Base-by-base conservation (phyloP, 2,113 vertebrate species). In the Lamprologus tigripictilis region DNA sequence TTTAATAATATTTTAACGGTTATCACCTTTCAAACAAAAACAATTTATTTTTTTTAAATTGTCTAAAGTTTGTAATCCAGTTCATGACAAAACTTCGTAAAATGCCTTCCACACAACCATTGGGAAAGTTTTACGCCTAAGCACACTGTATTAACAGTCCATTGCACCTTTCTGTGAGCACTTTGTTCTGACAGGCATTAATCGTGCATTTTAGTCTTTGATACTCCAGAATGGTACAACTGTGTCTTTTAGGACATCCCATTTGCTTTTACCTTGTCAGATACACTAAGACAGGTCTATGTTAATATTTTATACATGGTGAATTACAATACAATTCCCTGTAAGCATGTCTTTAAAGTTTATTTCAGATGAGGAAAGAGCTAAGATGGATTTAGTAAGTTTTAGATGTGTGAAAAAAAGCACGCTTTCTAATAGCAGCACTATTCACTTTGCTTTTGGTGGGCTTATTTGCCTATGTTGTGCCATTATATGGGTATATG, bases 161-260 rank as follows among this genome's bases (percentile, higher is more conserved):
- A n/a, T 55, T 54, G 28, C 35, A 89, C 58, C 89, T 82, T 82
- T 88, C 21, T 71, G 17, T 76, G 42, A 54, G 58, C 14, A 63
- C 68, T 84, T 58, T 68, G 71, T 63, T 86, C 82, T 35, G 45
- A 68, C 26, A 55, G 61, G 80, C 79, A 89, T 88, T 89, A 91
- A 89, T 89, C 89, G 89, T 88, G 10, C 82, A 84, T 92, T 68
- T 68, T 28, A 58, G 13, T 86, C 84, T 80, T 81, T 90, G 83
- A 88, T 86, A 89, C 49, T 37, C 49, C 47, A 58, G 55, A 87
- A 57, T 54, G 80, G 17, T 42, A 85, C 35, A 61, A 53, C 17
- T 40, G 33, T 73, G 78, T 89, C 19, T 40, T 92, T 85, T 53
- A 49, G 31, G 55, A 21, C 31, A 86, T 78, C 37, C 47, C 79